Conservation (phyloP, 2,113 vertebrate genomes). For the Lagopus leucura region DNA sequence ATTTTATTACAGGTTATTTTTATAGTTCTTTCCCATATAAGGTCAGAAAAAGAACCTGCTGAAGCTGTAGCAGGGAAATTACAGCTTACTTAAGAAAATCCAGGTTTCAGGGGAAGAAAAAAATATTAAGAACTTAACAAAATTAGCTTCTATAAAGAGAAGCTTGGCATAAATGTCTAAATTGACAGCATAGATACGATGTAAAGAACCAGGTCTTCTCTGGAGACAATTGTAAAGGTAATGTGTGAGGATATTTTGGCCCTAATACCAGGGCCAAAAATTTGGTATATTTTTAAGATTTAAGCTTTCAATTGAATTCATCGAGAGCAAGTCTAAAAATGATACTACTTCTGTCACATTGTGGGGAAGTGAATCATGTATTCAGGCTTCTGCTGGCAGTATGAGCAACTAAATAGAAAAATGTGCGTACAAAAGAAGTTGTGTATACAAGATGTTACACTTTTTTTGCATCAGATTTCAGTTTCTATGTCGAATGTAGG, state of each 20-base stretch:
- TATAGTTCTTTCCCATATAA: background rate
- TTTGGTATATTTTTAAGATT: background rate
- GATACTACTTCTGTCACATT: background rate
- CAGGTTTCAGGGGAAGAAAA: background rate
- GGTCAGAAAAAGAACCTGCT: background rate
- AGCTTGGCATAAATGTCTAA: background rate
- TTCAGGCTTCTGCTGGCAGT: background rate
- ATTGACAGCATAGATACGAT: fast-evolving
- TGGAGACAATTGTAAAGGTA: background rate
- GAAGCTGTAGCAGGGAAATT: background rate
- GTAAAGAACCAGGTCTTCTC: background rate
- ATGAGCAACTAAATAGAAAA: background rate
- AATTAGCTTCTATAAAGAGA: fast-evolving
- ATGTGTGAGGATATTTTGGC: background rate
- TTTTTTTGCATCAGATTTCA: background rate
- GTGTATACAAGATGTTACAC: background rate
- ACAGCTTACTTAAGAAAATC: background rate
- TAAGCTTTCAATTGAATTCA: background rate
- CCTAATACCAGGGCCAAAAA: background rate
- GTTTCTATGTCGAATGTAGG: background rate
- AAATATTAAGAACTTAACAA: background rate
- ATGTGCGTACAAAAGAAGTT: background rate
- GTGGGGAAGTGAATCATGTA: background rate
- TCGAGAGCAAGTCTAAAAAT: background rate
- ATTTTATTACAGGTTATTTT: background rate